Base-by-base conservation (phyloP, 2,113 vertebrate genomes). In the Andinoacara biseriatus region DNA sequence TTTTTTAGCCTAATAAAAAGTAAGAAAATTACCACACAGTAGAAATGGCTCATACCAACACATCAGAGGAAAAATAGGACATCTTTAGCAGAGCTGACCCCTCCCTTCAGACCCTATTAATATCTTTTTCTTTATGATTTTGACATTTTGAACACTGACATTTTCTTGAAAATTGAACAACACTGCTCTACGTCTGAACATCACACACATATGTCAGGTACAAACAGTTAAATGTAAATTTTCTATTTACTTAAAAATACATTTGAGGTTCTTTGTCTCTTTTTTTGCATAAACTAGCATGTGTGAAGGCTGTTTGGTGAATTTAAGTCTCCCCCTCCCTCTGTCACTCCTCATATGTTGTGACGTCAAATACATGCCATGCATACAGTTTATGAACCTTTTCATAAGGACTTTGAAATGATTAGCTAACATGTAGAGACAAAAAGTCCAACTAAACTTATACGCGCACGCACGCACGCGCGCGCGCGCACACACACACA, bases 261-360 rank as follows among this genome's bases (percentile, higher is more conserved):
- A 33, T 60, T 33, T 5, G 9, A 15, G 13, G 13, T 20, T 69
- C 9, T 52, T 15, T 0, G 0, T 69, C 24, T 20, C 10, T 29
- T 26, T 20, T 52, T 69, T 69, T 69, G 65, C 43, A 20, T 13
- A 26, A 3, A 8, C 14, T 14, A 15, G 13, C 43, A 54, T 52
- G 10, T 52, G 46, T 2, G 5, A 5, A 2, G 15, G 46, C 46
- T 46, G 11, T 46, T 46, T 15, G 43, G 3, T 10, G 38, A 40
- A 2, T 40, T 10, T 10, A 40, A 11, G 38, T 46, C 43, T 49
- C 46, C 46, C 13, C 46, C 13, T 17, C 15, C 46, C 46, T 17
- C 15, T 49, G 1, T 49, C 15, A 5, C 15, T 6, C 15, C 15
- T 49, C 15, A 49, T 49, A 13, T 43, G 40, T 14, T 43, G 40